Conservation (phyloP, 2,797 vertebrate genomes). For the Sternotherus odoratus region DNA sequence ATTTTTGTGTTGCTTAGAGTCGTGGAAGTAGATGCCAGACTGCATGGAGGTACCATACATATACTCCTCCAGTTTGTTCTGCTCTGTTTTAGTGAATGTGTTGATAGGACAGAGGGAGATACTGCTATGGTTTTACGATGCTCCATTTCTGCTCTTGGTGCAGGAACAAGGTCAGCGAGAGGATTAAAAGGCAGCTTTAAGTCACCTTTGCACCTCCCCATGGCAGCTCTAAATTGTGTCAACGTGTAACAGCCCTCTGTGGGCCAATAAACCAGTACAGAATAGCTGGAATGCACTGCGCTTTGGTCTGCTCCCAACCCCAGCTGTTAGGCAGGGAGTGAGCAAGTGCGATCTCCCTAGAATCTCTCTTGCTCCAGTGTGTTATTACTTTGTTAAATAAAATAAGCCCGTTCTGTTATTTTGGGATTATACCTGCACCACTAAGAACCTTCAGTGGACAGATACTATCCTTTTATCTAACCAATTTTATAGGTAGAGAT, state of each 20-base stretch:
- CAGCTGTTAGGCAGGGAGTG: background rate
- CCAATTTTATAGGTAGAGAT: background rate
- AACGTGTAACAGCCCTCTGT: background rate
- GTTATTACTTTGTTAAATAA: background rate
- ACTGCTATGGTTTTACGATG: background rate
- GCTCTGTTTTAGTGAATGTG: background rate
- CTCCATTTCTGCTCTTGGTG: background rate
- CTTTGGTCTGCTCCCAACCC: background rate
- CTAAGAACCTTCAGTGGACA: background rate
- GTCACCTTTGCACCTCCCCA: background rate
- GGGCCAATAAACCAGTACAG: background rate
- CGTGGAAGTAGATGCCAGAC: background rate
- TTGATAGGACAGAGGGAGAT: background rate
- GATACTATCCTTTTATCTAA: background rate
- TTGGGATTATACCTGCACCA: background rate
- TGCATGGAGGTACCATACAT: background rate
- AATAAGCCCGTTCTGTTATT: background rate
- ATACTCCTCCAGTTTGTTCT: background rate
- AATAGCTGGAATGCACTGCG: background rate
- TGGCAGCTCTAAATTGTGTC: background rate
- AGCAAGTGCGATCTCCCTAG: background rate
- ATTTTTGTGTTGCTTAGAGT: background rate
- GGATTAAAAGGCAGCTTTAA: background rate
- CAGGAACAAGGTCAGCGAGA: background rate
- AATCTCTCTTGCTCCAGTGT: background rate